Percentiles rank a stretch among this genome's conserved stretches.
These are phyloP conservation scores for Euphysa ruthae DNA, from an alignment of 30 jellyfish, hydroid and myxozoan genomes.

Conservation along the genomic window DNA sequence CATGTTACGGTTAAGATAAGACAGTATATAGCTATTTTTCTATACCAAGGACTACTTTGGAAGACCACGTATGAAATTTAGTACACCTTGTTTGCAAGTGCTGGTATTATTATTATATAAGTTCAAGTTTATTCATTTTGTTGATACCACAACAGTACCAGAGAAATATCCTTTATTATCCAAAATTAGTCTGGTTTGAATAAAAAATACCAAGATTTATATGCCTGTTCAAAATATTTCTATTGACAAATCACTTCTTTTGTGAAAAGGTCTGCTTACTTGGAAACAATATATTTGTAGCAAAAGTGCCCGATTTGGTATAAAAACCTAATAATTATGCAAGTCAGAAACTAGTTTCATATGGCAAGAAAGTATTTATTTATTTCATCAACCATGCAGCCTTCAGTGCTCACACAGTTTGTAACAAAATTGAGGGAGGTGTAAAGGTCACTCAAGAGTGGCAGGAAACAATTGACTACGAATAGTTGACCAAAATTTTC, in stretches of 20 bases:
- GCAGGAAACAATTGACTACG: neutral
- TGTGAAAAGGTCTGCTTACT: neutral
- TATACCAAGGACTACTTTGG: too few relatives aligned
- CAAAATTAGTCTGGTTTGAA: neutral
- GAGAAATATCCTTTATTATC: neutral
- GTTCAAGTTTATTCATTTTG: neutral
- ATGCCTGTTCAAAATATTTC: neutral
- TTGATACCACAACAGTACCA: neutral
- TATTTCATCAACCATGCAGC: slow-evolving; percentile 1
- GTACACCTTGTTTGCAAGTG: neutral
- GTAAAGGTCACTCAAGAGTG: neutral
- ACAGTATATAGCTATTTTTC: too few relatives aligned
- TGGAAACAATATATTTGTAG: neutral
- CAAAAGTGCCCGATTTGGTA: slow-evolving; percentile 8
- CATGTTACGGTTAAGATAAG: too few relatives aligned
- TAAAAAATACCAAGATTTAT: neutral
- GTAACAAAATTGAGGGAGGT: neutral
- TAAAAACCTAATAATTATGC: neutral
- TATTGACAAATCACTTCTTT: neutral
- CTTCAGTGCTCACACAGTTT: neutral
- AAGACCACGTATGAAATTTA: too few relatives aligned
- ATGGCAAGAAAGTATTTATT: neutral
- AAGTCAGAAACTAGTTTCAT: neutral
- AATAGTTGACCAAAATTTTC: neutral
- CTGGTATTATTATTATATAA: neutral